Evolutionary conservation across 37 sponge, comb jelly and placozoan species (phyloP), one percentile per base, ranked within the genome.

Genomic region (Halichondria panicea): DNA sequence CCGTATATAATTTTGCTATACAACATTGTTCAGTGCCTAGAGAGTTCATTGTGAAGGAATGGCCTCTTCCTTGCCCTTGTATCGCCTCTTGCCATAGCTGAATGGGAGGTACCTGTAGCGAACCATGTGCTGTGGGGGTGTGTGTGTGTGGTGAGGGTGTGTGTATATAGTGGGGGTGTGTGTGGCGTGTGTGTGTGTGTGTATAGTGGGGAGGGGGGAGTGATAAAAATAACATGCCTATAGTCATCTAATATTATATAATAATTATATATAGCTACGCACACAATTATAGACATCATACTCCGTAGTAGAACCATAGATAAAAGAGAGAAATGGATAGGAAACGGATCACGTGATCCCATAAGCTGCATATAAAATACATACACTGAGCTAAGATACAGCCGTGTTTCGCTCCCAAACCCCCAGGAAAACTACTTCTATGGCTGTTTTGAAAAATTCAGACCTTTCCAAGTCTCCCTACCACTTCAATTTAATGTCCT

Each of bases 71-170:
- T 92, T 96, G 18, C 93, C 91, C 45, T 79, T 78, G 76, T 96
- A 96, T 13, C 86, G 82, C 37, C 86, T 75, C 83, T 96, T 96
- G 50, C 97, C 97, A 41, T 96, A 80, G 12, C 91, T 63, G 63
- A 96, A 96, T 41, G 97, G 97, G n/a, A 96, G 84, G 72, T 96
- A 96, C 74, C 78, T 86, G 84, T 81, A 93, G 44, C 84, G 90
- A 52, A 96, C 90, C 97, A 96, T 96, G 65, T 96, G 97, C 91
- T 93, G 77, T n/a, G 56, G 45, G 43, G 50, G 60, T 58, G 60
- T 58, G 60, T 58, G 60, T 21, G 25, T 58, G 45, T 32, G 50
- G 60, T 58, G 60, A 25, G 60, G 12, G 60, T 21, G 25, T 58
- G 66, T 65, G 43, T 65, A 27, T 13, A 6, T 65, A 50, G 25